Conservation (phyloP, 2,888 invertebrate species). For the Pyrocoelia pectoralis region DNA sequence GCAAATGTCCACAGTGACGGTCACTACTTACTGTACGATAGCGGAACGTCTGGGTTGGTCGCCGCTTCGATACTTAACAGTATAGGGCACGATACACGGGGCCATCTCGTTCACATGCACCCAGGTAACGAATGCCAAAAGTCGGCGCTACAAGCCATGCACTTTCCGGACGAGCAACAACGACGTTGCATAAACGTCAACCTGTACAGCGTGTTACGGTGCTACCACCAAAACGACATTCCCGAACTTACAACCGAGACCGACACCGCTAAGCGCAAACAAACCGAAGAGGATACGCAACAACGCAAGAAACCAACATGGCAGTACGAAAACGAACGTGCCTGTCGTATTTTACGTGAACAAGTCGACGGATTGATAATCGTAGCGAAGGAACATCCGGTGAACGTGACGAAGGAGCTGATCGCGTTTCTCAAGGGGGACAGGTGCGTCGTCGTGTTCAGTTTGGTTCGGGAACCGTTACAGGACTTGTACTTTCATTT, state of each 20-base stretch:
- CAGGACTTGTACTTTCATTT: conserved; percentile 83
- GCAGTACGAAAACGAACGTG: conserved; percentile 74
- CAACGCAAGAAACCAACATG: conserved; percentile 68
- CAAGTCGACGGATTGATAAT: conserved; percentile 82
- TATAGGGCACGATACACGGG: conserved; percentile 71
- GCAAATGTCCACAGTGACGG: conserved; percentile 83
- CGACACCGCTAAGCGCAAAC: conserved; percentile 9
- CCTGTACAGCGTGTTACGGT: conserved; percentile 76
- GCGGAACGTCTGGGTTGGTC: conserved; percentile 85
- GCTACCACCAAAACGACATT: conserved; percentile 66
- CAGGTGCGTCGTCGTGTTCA: conserved; percentile 86
- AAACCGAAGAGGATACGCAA: conserved; percentile 18
- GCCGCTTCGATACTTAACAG: conserved; percentile 84
- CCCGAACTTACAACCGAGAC: neutral
- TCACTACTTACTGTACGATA: conserved; percentile 85
- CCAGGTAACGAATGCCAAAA: conserved; percentile 83
- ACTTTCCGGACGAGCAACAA: conserved; percentile 75
- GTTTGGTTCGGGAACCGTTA: conserved; percentile 81
- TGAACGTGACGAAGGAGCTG: conserved; percentile 77
- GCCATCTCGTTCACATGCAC: conserved; percentile 77
- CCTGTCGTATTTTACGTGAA: conserved; percentile 67
- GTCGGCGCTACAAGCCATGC: conserved; percentile 80
- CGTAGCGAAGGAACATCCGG: conserved; percentile 86
- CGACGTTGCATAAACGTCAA: conserved; percentile 78
- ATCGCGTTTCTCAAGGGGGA: conserved; percentile 81